Base-by-base conservation (phyloP, 1,140 invertebrate genomes). In the Gonioctena quinquepunctata region DNA sequence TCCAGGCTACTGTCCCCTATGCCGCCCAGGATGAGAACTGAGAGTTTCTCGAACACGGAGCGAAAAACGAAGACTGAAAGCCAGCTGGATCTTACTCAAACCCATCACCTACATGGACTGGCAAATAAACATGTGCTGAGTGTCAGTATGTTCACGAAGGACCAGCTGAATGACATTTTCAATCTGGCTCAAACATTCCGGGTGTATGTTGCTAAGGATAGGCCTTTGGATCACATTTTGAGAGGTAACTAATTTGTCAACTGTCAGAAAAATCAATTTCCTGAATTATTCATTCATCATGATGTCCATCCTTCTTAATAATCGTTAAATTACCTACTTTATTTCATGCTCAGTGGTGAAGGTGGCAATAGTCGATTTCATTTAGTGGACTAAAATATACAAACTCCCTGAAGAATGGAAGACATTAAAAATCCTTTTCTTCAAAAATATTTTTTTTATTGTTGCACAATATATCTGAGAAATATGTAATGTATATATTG, bases 81-180 rank as follows among this genome's bases (percentile, higher is more conserved):
- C 18, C 13, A 23, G n/a, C 27, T 69, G 62, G 8, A 75, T 21
- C 66, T 76, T 33, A 21, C 72, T 0, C 71, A 75, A 42, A 73
- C 78, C 5, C 21, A 7, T 13, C 74, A 26, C 72, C 75, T 22
- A n/a, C 75, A 1, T 61, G 89, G 87, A 16, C 81, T 97, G 11
- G 84, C 87, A 54, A 91, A 93, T 5, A 93, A 94, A 79, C 93
- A 96, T 80, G 89, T 99, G 64, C 83, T 99, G 0, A 89, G 90
- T 8, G 95, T 96, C 0, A 90, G 93, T 74, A 91, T 91, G 80
- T 97, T 99, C 76, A 91, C 82, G 61, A 97, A 97, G 84, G 94
- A 97, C 59, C 91, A 95, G 76, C 83, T 99, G 0, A 96, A 98
- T 82, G 92, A 95, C 54, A 89, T 99, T 69, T 98, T 99, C 82